Percentiles rank a stretch among this genome's conserved stretches.
Conservation (phyloP, 2,888 invertebrate genomes). For the Eueremaeus valkanovi region DNA sequence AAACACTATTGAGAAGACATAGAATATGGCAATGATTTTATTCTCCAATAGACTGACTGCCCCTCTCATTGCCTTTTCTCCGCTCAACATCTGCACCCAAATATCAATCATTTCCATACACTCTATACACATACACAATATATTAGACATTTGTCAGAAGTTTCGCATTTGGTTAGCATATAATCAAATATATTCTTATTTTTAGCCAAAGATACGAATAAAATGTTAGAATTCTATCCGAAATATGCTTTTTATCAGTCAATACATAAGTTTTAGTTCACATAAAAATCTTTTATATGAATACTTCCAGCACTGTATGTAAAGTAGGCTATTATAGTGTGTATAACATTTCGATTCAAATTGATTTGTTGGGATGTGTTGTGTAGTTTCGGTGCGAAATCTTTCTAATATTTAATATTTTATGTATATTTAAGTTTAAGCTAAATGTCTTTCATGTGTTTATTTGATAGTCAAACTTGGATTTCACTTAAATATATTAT, state of each 20-base stretch:
- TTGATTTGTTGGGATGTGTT: too few relatives aligned
- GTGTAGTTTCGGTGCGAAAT: too few relatives aligned
- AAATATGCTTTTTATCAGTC: too few relatives aligned
- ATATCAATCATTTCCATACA: conserved; percentile 18
- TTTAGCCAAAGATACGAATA: not conserved
- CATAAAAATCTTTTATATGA: too few relatives aligned
- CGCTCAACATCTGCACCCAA: not conserved
- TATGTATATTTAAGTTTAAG: too few relatives aligned
- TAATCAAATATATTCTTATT: not conserved
- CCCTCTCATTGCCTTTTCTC: not conserved
- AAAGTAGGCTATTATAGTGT: too few relatives aligned
- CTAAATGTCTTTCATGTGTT: too few relatives aligned
- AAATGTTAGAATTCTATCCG: too few relatives aligned
- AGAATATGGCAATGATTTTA: not conserved
- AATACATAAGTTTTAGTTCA: too few relatives aligned
- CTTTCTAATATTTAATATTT: too few relatives aligned
- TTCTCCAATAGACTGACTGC: not conserved
- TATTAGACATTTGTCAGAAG: conserved; percentile 3
- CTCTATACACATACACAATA: not conserved
- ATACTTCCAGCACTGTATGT: too few relatives aligned
- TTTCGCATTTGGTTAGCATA: not conserved
- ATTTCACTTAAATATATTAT: not conserved
- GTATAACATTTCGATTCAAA: too few relatives aligned
- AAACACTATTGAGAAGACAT: not conserved
- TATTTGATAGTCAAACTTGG: not conserved